Evolutionary conservation across 2,797 vertebrate species (phyloP), one percentile per base, ranked within the genome.

Genomic region (Hemitrygon akajei): DNA sequence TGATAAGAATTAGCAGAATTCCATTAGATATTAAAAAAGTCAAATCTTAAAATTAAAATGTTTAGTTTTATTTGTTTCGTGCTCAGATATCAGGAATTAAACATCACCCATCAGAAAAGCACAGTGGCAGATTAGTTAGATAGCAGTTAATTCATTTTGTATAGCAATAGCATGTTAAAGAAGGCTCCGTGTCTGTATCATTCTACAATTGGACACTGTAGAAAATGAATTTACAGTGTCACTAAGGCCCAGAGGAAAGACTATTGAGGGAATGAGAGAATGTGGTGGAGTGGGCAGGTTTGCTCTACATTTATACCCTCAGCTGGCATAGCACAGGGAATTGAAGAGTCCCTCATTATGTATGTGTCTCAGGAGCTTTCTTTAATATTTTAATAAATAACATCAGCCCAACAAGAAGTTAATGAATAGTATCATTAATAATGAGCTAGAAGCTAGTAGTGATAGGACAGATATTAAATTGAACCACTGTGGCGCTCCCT

Each of bases 311-410:
- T 97, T 97, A 97, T 97, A 97, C 96, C 96, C 96, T 95, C 96
- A 95, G 95, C 96, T 95, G 94, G 94, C 91, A 94, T 75, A 0
- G 93, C 95, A 96, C 95, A 82, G 87, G 96, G 96, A 96, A 95
- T 96, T 95, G 97, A 98, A 97, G 97, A 97, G 97, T 98, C 97
- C 97, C 98, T 99, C 98, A 98, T 99, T 98, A 98, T 97, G 95
- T 95, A 97, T 97, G 97, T 97, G 97, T 98, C 98, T 98, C 98
- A 93, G 97, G 98, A 98, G 98, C 97, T 98, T 98, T 98, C 98
- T 98, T 98, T 99, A 99, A 99, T 99, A 99, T 99, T 99, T 99
- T 99, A 99, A 99, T 99, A 99, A 99, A 99, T 99, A 99, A 99
- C 98, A 99, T 98, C 98, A 97, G 98, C 98, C 98, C 98, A 98